Percentiles rank a stretch among this genome's conserved stretches.
Evolutionary conservation across 2,888 invertebrate genomes (phyloP).

Genomic region (Tromatobia lineatoria): DNA sequence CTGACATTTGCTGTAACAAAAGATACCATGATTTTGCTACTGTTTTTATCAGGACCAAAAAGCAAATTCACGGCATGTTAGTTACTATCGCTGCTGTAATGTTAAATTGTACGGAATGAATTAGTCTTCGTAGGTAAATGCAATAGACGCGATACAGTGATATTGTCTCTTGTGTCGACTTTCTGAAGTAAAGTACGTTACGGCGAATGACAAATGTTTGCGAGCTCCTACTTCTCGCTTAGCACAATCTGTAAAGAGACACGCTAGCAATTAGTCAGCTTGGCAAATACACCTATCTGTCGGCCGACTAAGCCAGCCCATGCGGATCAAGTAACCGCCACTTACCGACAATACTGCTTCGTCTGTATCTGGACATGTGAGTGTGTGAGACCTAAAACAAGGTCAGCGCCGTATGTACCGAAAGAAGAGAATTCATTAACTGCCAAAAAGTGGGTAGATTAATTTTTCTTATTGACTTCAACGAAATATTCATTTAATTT

Average conservation of each 20-base stretch:
- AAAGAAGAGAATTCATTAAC: too few species aligned
- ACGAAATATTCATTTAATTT: too few species aligned
- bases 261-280: slow-evolving; percentile 58
- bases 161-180: slow-evolving; percentile 22
- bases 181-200: slow-evolving; percentile 35
- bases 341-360: slow-evolving; percentile 27
- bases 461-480: too few species aligned
- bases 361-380: slow-evolving; percentile 1
- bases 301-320: slow-evolving; percentile 46
- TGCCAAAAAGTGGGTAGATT: too few species aligned
- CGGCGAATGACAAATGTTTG: slow-evolving; percentile 57
- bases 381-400: too few species aligned
- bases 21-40: not conserved
- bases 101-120: slow-evolving; percentile 20
- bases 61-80: slow-evolving; percentile 14
- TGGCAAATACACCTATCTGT: slow-evolving; percentile 57
- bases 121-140: slow-evolving; percentile 23
- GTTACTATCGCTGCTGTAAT: slow-evolving; percentile 7
- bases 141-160: slow-evolving; percentile 20
- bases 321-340: slow-evolving; percentile 56
- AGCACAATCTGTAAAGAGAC: slow-evolving; percentile 56
- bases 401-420: too few species aligned
- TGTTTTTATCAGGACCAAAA: slow-evolving; percentile 20
- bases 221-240: slow-evolving; percentile 48
- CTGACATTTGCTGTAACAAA: not conserved